Evolutionary conservation across 2,888 invertebrate species (phyloP).

Genomic region (Leistus spinibarbis): DNA sequence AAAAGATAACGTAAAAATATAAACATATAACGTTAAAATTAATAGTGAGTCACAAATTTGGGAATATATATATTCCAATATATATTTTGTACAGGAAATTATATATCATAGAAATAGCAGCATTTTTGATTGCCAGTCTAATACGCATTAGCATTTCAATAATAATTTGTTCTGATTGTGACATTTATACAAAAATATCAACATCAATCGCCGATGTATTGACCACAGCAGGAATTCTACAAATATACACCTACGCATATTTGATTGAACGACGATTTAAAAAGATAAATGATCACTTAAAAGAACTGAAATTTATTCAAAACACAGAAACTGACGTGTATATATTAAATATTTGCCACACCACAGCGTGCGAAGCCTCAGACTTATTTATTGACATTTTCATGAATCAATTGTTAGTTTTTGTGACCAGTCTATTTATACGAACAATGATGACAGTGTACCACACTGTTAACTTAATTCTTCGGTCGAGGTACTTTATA

Average conservation of each 20-base stretch:
- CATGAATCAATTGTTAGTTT: background rate
- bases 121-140: background rate
- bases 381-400: background rate
- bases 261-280: background rate
- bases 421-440: conserved; percentile 5
- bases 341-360: background rate
- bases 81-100: background rate
- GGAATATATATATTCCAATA: background rate
- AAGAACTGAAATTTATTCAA: background rate
- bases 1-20: too few species aligned
- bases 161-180: background rate
- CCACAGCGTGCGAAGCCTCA: background rate
- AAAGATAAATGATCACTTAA: background rate
- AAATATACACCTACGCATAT: background rate
- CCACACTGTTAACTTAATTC: background rate
- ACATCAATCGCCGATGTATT: conserved; percentile 3
- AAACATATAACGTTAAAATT: too few species aligned
- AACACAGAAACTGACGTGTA: background rate
- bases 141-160: background rate
- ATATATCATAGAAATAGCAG: background rate
- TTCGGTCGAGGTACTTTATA: background rate
- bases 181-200: background rate
- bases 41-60: too few species aligned
- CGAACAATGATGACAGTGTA: background rate
- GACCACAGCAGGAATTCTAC: background rate